Percentiles rank a stretch among this genome's conserved stretches.
phyloP scores from a whole-genome alignment of 2,888 invertebrate species.

The Pediacus dermestoides region DNA sequence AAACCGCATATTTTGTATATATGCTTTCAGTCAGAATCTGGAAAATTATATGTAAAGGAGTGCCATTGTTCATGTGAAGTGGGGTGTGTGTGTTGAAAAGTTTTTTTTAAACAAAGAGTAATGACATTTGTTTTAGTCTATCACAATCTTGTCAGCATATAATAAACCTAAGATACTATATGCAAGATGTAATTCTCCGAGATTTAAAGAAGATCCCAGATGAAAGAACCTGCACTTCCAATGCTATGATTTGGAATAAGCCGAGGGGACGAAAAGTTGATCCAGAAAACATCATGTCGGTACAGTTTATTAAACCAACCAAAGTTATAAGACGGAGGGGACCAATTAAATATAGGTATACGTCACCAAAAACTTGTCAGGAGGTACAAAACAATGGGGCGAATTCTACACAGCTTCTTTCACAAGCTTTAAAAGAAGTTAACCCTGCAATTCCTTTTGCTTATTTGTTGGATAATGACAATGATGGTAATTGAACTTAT shows the following conservation, averaged over 20 bases:
- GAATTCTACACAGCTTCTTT: no score
- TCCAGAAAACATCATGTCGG: neutral
- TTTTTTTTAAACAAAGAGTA: neutral
- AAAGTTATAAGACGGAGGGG: no score
- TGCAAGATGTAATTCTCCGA: neutral
- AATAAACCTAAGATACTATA: neutral
- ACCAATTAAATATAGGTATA: no score
- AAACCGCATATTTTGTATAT: neutral
- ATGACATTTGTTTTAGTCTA: no score
- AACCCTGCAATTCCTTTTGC: no score
- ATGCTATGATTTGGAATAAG: constrained; percentile 3
- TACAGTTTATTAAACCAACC: neutral
- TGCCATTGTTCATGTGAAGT: neutral
- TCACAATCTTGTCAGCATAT: constrained; percentile 4
- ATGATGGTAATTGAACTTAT: no score
- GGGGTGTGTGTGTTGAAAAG: neutral
- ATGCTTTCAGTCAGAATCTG: neutral
- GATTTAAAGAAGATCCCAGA: neutral
- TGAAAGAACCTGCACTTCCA: constrained; percentile 1
- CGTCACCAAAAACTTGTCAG: no score
- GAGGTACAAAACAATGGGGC: no score
- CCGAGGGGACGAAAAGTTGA: constrained; percentile 3
- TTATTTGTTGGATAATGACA: no score
- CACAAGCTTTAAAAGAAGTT: no score
- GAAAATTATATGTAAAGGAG: neutral